phyloP scores from a whole-genome alignment of 2,888 invertebrate genomes.

The Serripes groenlandicus region DNA sequence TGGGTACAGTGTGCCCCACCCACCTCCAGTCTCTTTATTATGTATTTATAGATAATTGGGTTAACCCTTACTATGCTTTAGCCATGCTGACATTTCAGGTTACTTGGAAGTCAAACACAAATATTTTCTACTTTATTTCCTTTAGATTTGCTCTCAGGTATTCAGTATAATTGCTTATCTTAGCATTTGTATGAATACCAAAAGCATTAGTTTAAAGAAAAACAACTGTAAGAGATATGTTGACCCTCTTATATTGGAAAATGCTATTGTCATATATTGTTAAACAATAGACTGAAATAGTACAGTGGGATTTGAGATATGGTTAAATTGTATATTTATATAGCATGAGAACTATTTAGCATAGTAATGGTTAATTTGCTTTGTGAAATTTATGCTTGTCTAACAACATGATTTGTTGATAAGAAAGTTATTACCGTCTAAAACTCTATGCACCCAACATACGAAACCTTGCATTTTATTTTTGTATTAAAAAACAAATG shows the following conservation, averaged over 20 bases:
- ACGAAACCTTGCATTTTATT: background rate
- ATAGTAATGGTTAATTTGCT: slow-evolving; percentile 8
- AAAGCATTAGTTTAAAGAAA: too few species aligned
- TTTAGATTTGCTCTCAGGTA: too few species aligned
- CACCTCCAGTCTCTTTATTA: slow-evolving; percentile 21
- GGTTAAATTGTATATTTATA: background rate
- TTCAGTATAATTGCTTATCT: too few species aligned
- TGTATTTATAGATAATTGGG: slow-evolving; percentile 14
- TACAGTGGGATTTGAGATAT: background rate
- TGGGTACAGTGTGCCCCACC: background rate
- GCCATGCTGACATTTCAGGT: slow-evolving; percentile 4
- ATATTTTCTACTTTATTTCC: too few species aligned
- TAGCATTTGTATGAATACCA: too few species aligned
- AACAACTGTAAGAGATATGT: too few species aligned
- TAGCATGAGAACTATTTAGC: background rate
- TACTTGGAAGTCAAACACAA: too few species aligned
- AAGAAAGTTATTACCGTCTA: background rate
- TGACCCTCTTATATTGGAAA: too few species aligned
- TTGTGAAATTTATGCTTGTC: background rate
- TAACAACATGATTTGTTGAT: background rate
- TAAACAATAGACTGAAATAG: too few species aligned
- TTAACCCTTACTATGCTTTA: background rate
- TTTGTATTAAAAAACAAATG: too few species aligned
- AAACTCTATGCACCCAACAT: slow-evolving; percentile 16
- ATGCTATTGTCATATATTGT: too few species aligned